phyloP scores from a whole-genome alignment of 2,888 invertebrate genomes.

The Timandra comae region DNA sequence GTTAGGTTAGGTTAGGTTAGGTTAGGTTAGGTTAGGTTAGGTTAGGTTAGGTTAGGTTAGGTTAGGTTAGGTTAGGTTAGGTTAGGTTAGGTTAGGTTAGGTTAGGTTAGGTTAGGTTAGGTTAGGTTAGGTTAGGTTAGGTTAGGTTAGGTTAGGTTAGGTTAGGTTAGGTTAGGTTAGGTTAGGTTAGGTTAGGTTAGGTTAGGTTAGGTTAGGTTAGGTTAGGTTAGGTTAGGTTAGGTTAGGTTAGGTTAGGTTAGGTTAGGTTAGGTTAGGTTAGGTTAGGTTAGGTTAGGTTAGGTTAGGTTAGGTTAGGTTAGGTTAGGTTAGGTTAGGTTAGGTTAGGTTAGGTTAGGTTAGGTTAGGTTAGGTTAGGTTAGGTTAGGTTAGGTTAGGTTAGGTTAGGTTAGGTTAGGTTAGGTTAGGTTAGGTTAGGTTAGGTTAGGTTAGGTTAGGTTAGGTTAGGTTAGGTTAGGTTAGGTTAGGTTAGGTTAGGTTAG shows the following conservation, averaged over 20 bases:
- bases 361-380: not conserved
- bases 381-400: constrained; percentile 5
- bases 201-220: constrained; percentile 12
- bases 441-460: constrained; percentile 2
- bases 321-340: constrained; percentile 11
- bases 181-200: constrained; percentile 8
- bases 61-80: constrained; percentile 15
- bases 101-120: constrained; percentile 19
- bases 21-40: constrained; percentile 14
- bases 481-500: constrained; percentile 11
- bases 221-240: constrained; percentile 11
- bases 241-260: constrained; percentile 11
- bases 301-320: constrained; percentile 11
- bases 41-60: constrained; percentile 13
- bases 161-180: constrained; percentile 12
- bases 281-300: constrained; percentile 6
- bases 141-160: constrained; percentile 17
- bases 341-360: constrained; percentile 9
- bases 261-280: constrained; percentile 2
- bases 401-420: constrained; percentile 7
- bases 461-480: constrained; percentile 9
- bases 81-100: constrained; percentile 17
- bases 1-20: constrained; percentile 15
- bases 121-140: constrained; percentile 18
- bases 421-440: constrained; percentile 6